Evolutionary conservation across 2,888 invertebrate species (phyloP), one percentile per base, ranked within the genome.

Genomic region (Heteromyza rotundicornis): DNA sequence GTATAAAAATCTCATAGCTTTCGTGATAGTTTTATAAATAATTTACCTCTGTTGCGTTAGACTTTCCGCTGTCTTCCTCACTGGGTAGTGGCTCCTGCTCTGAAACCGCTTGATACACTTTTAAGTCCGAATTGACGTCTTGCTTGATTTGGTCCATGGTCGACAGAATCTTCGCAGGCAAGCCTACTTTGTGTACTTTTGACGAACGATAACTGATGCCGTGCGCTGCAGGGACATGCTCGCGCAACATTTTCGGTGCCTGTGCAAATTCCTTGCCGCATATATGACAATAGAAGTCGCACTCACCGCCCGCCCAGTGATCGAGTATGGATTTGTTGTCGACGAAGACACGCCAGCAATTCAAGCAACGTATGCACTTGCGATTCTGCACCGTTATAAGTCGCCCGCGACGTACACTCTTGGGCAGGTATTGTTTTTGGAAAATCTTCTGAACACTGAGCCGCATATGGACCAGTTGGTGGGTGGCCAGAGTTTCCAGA

Each of bases 231-330:
- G 66, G 70, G n/a, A 78, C 69, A 61, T 79, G 79, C 27, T 75
- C 71, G 1, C 75, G 67, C 2, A 79, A 59, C 65, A 69, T 63
- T 66, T 74, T 75, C 5, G 77, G 77, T 54, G 74, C 71, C 5
- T 70, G 68, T 12, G 74, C 67, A 65, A 71, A 79, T 52, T 75
- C 75, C 59, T 72, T 65, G 2, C 74, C 75, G 65, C 79, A 79
- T 50, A 79, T 69, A 24, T 70, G 69, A 62, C 79, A 79, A 60
- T 73, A 78, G 59, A 73, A 79, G 51, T 76, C 73, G 58, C 79
- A 79, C 27, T 76, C 71, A 2, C 73, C 72, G 16, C 57, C 64
- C 1, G 70, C 69, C 79, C 79, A 79, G 35, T 79, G 79, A 32
- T 76, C 70, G 0, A 77, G 63, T 27, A 79, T 77, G 1, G 70